These are phyloP conservation scores for Drosophila niveifrons DNA, from an alignment of 2,888 invertebrate genomes.

Conservation along the genomic window DNA sequence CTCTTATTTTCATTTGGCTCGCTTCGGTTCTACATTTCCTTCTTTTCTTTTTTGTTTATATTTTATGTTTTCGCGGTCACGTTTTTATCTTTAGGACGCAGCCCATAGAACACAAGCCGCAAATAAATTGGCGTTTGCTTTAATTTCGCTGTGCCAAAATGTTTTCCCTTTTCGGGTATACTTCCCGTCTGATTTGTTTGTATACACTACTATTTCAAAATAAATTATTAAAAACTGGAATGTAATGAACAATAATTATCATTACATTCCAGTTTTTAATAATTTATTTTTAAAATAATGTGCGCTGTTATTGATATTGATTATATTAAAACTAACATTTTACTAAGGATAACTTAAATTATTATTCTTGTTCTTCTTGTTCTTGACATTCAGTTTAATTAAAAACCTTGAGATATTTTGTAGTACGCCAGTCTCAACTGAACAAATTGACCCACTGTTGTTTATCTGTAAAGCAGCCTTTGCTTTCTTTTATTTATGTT, in stretches of 20 bases:
- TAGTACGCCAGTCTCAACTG: neutral
- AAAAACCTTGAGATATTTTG: neutral
- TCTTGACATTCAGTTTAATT: neutral
- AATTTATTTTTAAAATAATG: no score
- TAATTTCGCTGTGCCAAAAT: constrained; percentile 43
- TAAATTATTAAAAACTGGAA: no score
- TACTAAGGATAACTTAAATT: no score
- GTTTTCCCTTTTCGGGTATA: constrained; percentile 15
- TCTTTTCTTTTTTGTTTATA: constrained; percentile 13
- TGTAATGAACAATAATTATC: no score
- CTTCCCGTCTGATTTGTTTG: neutral
- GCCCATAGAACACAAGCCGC: constrained; percentile 29
- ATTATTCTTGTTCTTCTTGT: no score
- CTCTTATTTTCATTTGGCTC: constrained; percentile 54
- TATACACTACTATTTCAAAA: constrained; percentile 29
- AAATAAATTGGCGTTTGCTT: constrained; percentile 58
- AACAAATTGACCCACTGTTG: neutral
- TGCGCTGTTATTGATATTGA: no score
- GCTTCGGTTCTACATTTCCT: constrained; percentile 22
- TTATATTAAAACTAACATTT: no score
- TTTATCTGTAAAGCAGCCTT: constrained; percentile 13
- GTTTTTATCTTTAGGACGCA: constrained; percentile 72
- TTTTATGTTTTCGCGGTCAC: constrained; percentile 76
- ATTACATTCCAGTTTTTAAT: no score
- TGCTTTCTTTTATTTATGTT: constrained; percentile 50